Percentiles rank a stretch among this genome's conserved stretches.
Conservation (phyloP, 1,140 invertebrate genomes). For the Eriocheir sinensis region DNA sequence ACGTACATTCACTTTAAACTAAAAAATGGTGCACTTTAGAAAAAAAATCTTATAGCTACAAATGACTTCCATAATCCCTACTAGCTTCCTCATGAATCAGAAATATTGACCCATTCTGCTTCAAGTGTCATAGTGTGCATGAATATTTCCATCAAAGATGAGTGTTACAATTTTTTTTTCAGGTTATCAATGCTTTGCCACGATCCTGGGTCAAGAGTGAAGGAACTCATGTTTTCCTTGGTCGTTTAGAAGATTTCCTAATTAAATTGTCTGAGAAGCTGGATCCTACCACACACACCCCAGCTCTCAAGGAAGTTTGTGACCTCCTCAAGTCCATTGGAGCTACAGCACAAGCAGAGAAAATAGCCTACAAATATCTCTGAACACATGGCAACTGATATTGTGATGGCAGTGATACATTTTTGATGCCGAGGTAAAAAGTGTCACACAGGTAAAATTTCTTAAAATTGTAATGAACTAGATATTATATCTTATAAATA, state of each 20-base stretch:
- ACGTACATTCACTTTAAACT: no score
- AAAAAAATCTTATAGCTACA: no score
- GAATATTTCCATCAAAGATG: no score
- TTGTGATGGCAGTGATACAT: not conserved
- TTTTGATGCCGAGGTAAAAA: not conserved
- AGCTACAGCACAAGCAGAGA: conserved; percentile 64
- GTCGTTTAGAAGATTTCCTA: conserved; percentile 73
- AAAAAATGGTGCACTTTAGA: no score
- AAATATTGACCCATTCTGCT: no score
- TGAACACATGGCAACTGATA: conserved; percentile 32
- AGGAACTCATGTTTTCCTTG: conserved; percentile 73
- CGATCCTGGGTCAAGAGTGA: conserved; percentile 76
- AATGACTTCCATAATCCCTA: no score
- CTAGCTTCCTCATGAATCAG: no score
- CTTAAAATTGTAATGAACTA: not conserved
- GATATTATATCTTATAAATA: not conserved
- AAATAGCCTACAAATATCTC: conserved; percentile 70
- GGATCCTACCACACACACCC: conserved; percentile 64
- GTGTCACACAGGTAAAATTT: not conserved
- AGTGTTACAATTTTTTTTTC: no score
- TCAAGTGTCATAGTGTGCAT: no score
- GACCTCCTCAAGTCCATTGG: conserved; percentile 70
- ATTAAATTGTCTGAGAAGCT: conserved; percentile 69
- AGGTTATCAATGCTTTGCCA: conserved; percentile 77
- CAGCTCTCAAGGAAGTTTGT: conserved; percentile 69